phyloP scores from a whole-genome alignment of 2,888 invertebrate species.

The Scaptomyza parva region DNA sequence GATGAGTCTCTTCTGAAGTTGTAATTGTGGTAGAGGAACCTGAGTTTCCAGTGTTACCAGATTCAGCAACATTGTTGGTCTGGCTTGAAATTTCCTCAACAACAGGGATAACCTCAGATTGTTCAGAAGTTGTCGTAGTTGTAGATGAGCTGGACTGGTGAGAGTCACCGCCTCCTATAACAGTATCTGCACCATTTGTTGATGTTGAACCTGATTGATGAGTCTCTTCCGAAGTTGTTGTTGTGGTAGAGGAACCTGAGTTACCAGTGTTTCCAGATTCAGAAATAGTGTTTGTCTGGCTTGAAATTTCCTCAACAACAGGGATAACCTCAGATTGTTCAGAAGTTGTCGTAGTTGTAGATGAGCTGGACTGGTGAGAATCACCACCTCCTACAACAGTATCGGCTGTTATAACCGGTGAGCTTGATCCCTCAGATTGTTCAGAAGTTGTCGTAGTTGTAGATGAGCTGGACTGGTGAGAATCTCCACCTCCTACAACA shows the following conservation, averaged over 20 bases:
- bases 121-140: slow-evolving; percentile 1
- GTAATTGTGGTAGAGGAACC: slow-evolving; percentile 6
- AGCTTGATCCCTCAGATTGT: slow-evolving; percentile 4
- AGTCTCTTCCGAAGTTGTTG: background rate
- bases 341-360: too few relatives aligned
- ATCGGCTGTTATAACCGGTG: background rate
- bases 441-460: slow-evolving; percentile 17
- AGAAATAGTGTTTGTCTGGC: background rate
- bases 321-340: too few relatives aligned
- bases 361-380: too few relatives aligned
- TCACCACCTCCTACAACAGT: too few relatives aligned
- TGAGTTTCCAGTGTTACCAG: slow-evolving; percentile 7
- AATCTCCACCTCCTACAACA: background rate
- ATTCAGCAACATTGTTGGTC: background rate
- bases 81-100: background rate
- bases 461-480: slow-evolving; percentile 2
- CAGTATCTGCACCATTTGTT: background rate
- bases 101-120: background rate
- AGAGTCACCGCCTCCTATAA: background rate
- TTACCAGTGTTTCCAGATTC: slow-evolving; percentile 10
- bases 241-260: slow-evolving; percentile 5
- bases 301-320: background rate
- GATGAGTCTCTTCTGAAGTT: background rate
- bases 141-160: background rate
- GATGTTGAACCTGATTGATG: background rate